Base-by-base conservation (phyloP, 2,113 vertebrate genomes). In the Ailuropoda melanoleuca region DNA sequence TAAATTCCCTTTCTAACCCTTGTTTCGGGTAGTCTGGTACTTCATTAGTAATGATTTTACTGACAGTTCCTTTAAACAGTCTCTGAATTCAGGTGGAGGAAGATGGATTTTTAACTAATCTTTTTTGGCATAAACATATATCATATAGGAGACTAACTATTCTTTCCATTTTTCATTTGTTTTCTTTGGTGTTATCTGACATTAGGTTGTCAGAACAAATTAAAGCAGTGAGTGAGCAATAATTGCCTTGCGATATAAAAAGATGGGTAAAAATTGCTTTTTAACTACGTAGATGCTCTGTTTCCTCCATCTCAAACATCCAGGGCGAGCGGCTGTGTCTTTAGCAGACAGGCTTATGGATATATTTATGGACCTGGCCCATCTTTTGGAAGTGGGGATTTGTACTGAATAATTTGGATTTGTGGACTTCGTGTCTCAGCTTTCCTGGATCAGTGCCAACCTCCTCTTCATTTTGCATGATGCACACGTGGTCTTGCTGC, bases 21-120 rank as follows among this genome's bases (percentile, higher is more conserved):
- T 94, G 93, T 93, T 94, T 93, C 21, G 24, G 94, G 19, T 88
- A 88, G 92, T 90, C 88, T 90, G 64, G 70, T 97, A 96, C 95
- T 97, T 98, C 97, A 98, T 98, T 98, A 98, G 97, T 97, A 97
- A 98, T 95, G 96, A 97, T 97, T 96, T 97, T 86, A 37, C 93
- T 95, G 97, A 97, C 95, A 98, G 97, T 95, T 97, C 58, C 95
- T 87, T 96, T 94, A 96, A 96, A 97, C 97, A 95, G 53, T 46
- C 91, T 93, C 64, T 87, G 93, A 81, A 82, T 93, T 95, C 97
- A 98, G 97, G 97, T 96, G 96, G 93, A 80, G 43, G 96, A 92
- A 98, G 98, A 98, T 97, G 97, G 90, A 97, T 97, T 94, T 95
- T 96, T 94, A 97, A 88, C 93, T 98, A 97, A 98, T 98, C 97